Evolutionary conservation across 2,888 invertebrate species (phyloP), one percentile per base, ranked within the genome.

Genomic region (Gibbula magus): DNA sequence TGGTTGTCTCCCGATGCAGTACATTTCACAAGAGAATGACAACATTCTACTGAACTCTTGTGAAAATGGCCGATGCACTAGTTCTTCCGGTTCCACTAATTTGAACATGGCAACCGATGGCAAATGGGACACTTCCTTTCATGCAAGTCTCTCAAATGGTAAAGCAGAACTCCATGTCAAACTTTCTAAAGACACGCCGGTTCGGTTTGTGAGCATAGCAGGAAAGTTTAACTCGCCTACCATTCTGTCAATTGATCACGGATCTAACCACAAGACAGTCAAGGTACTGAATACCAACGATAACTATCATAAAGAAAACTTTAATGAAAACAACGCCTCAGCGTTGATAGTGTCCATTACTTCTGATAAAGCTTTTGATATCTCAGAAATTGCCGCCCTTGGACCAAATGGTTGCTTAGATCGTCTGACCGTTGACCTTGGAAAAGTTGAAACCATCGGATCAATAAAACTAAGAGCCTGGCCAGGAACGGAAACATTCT

Each of bases 1-100:
- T n/a, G 74, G 80, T 51, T 89, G 88, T 75, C 77, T 88, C 10
- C 89, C 89, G 0, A 61, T 35, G 16, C 81, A 79, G 16, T 89
- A 85, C 74, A 29, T 86, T 0, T 53, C 56, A 32, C 82, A 86
- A 20, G 22, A 74, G 16, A 82, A 86, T 35, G 70, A 84, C 8
- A 89, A 89, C 75, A 73, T 87, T 16, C 77, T 89, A 18, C 29
- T 75, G 0, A 81, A 81, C 1, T 76, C 79, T 1, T 89, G 88
- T 35, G 52, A 51, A 8, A 67, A 66, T 0, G 82, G 81, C 8
- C 74, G 75, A 10, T 86, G 86, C 74, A n/a, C 51, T 5, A 52
- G 70, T 10, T 79, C 81, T 4, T 75, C 80, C n/a, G 77, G 61
- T 2, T 70, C 74, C 18, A 32, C 70, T 0, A 53, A 66, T 4